Evolutionary conservation across 2,113 vertebrate species (phyloP).

Genomic region (Anser brachyrhynchus): DNA sequence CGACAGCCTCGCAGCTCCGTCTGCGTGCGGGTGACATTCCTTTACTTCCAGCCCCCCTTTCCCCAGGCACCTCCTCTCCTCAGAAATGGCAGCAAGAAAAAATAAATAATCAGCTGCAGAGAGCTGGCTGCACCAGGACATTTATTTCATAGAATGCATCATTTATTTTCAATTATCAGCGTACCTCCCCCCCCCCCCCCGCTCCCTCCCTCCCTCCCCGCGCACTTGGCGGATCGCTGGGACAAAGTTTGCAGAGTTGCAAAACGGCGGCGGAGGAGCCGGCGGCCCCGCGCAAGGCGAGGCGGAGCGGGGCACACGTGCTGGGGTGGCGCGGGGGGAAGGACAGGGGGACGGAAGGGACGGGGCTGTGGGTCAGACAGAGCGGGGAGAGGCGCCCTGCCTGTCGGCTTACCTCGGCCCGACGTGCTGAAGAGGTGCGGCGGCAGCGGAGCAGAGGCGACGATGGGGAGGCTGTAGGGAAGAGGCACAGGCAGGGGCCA

Average conservation of each 20-base stretch:
- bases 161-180: constrained; percentile 75
- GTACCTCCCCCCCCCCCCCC: neutral
- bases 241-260: constrained; percentile 40
- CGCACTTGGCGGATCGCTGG: neutral
- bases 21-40: neutral
- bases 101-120: neutral
- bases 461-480: neutral
- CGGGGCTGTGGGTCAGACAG: neutral
- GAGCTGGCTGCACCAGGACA: constrained; percentile 34
- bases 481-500: neutral
- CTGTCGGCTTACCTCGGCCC: neutral
- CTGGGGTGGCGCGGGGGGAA: neutral
- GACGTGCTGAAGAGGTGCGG: neutral
- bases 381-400: neutral
- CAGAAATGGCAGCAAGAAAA: neutral
- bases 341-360: neutral
- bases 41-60: neutral
- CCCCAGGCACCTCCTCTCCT: neutral
- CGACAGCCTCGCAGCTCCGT: neutral
- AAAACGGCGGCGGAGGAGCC: neutral
- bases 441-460: neutral
- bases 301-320: neutral
- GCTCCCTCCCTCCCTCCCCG: neutral
- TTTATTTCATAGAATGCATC: constrained; percentile 69
- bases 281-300: neutral